Base-by-base conservation (phyloP, 2,113 vertebrate species). In the Ovibos moschatus region DNA sequence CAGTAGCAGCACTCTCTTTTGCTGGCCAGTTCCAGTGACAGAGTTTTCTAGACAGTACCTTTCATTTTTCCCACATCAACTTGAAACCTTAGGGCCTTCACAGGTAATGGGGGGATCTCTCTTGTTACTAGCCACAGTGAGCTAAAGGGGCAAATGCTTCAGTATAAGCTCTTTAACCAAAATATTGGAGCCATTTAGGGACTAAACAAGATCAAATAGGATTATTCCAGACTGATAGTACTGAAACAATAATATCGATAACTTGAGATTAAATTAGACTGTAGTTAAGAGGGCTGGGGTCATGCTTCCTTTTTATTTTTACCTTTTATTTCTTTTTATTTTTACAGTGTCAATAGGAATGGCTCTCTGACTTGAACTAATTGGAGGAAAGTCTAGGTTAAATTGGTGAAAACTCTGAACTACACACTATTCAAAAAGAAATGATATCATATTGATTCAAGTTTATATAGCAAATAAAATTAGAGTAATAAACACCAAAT, bases 401-500 rank as follows among this genome's bases (percentile, higher is more conserved):
- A 97, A 74, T 86, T 82, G 94, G 55, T 91, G 19, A 94, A 97
- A 96, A 93, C 19, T 58, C 50, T 87, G 40, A 94, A 87, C 84
- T 91, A 58, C 16, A 85, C 36, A 88, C 53, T 91, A 95, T 91
- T 91, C 25, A 57, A 55, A 97, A 93, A 83, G 16, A 82, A 95
- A 53, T 88, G 19, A 25, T 36, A 55, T 62, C 91, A 94, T 94
- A 95, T 88, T 95, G 78, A 89, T 79, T 87, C 13, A 78, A 90
- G 3, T 92, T 74, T 43, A 92, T 82, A 33, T 87, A 64, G 55
- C 53, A 94, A 92, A 62, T 78, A 51, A 88, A 96, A 91, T 58
- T 55, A 96, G 57, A 16, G n/a, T 86, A 60, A 86, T 64, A 97
- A 95, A 62, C 40, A 71, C 5, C 40, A 88, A 76, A 87, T 36